Evolutionary conservation across 2,888 invertebrate genomes (phyloP), one percentile per base, ranked within the genome.

Genomic region (Urechis unicinctus): DNA sequence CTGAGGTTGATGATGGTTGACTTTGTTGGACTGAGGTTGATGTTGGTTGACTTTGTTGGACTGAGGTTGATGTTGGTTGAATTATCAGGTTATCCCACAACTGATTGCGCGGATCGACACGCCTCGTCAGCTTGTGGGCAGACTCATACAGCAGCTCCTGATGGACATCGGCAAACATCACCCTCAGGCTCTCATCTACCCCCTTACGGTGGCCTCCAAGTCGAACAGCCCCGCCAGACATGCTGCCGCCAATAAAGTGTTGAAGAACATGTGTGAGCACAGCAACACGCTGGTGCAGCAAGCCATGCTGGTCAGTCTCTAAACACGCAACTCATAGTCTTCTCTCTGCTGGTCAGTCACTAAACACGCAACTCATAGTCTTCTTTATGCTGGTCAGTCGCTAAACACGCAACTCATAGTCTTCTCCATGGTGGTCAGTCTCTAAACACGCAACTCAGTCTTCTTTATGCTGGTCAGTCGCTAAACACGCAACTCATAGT

Each of bases 81-180:
- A 21, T n/a, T 59, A 51, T 13, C 66, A 82, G 81, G 96, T 99
- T 0, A 96, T 99, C 65, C 98, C 98, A 0, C 98, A 99, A 76
- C 81, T 99, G 30, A 98, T 99, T 63, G 97, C 98, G 0, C 84
- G 98, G 52, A 96, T 99, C 60, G 98, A 99, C 73, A 94, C 94
- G 0, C 90, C 90, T 0, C 83, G 93, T 36, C 86, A 87, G 52
- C 79, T 92, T 53, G 95, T 97, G 0, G 89, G 91, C 0, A 86
- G 89, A 60, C 81, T 96, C 45, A 94, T 99, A 59, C 91, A 94
- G 74, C 88, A 93, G 69, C 81, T 98, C 24, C 81, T 99, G 22
- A 91, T 93, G 58, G 97, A 97, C 70, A 94, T 99, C 60, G 96
- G 97, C 4, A 96, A 96, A 76, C 88, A 90, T 29, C 96, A 98